A percentile compares a stretch with the other conserved stretches of the same genome.
Conservation (phyloP, 2,113 vertebrate species). For the Neolamprologus tretocephalus region DNA sequence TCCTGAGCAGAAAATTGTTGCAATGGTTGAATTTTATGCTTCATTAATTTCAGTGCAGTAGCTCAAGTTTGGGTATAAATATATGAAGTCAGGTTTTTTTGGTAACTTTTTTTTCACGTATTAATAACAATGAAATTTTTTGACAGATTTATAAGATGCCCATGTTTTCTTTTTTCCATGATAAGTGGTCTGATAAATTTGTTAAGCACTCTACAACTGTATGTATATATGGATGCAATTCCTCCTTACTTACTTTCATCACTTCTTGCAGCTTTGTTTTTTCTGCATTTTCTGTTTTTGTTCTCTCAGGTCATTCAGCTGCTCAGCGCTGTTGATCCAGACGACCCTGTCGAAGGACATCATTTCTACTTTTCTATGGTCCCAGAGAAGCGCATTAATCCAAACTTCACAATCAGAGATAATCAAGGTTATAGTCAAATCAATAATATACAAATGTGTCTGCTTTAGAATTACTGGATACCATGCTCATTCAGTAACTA, state of each 20-base stretch:
- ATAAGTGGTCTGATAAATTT: background rate
- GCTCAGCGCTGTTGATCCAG: constrained; percentile 83
- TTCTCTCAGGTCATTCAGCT: constrained; percentile 78
- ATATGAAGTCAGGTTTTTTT: background rate
- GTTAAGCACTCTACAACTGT: background rate
- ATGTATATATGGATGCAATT: background rate
- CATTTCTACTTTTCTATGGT: constrained; percentile 81
- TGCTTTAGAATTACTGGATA: background rate
- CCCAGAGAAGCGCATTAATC: constrained; percentile 71
- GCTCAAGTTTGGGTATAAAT: background rate
- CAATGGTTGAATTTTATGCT: background rate
- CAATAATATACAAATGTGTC: background rate
- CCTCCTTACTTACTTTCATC: background rate
- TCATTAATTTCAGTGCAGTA: background rate
- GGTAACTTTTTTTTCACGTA: background rate
- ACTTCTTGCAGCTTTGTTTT: background rate
- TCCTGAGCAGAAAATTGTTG: background rate
- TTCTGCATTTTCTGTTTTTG: background rate
- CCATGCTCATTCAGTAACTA: background rate
- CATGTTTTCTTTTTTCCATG: background rate
- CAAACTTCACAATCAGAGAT: constrained; percentile 82
- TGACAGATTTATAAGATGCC: background rate
- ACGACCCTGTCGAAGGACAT: constrained; percentile 76
- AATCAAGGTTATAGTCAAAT: constrained; percentile 78
- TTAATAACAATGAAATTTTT: background rate